phyloP scores from a whole-genome alignment of 2,113 vertebrate genomes.

The Peromyscus polionotus region DNA sequence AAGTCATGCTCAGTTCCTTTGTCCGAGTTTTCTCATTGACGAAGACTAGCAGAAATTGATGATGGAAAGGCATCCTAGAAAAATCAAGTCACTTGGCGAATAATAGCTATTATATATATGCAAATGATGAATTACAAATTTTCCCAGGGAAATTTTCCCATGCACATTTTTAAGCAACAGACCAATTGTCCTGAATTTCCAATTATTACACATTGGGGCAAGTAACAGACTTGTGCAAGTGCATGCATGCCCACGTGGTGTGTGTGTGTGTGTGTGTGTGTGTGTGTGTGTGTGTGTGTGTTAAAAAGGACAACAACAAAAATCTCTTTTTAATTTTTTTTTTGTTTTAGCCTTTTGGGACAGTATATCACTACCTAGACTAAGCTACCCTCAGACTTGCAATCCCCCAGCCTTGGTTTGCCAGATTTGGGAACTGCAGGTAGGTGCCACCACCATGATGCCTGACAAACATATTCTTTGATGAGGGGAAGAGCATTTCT shows the following conservation, averaged over 20 bases:
- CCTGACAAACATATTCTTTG: background rate
- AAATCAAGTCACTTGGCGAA: background rate
- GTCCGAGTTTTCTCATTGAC: background rate
- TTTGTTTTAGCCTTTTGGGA: background rate
- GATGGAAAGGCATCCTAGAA: background rate
- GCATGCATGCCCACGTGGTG: background rate
- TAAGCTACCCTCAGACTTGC: background rate
- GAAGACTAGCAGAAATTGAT: background rate
- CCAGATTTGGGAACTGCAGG: background rate
- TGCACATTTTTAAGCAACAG: background rate
- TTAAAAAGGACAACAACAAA: background rate
- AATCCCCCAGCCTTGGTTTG: background rate
- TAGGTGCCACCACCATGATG: background rate
- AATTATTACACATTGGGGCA: background rate
- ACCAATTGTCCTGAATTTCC: background rate
- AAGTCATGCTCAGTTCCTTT: background rate
- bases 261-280: background rate
- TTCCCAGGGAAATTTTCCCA: background rate
- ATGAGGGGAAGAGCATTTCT: background rate
- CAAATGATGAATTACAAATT: background rate
- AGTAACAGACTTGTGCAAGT: background rate
- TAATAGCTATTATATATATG: background rate
- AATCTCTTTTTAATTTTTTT: background rate
- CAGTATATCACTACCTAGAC: background rate
- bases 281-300: background rate